phyloP scores from a whole-genome alignment of 2,113 vertebrate genomes.

The Osmerus eperlanus region DNA sequence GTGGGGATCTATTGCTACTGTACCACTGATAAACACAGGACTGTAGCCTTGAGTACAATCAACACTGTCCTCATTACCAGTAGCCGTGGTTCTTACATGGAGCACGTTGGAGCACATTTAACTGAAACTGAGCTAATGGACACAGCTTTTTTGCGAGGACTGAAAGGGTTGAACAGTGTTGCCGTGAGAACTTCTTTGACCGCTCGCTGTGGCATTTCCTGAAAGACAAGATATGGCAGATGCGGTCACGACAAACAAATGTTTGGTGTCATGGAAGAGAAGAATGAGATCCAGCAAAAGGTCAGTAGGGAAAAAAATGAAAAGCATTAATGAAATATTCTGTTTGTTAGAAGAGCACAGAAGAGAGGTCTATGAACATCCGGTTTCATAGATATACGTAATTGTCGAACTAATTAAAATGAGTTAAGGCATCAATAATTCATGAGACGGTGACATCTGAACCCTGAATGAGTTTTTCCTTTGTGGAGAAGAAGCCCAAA shows the following conservation, averaged over 20 bases:
- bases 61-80: too few species aligned
- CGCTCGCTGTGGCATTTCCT: not conserved
- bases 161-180: too few species aligned
- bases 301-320: conserved; percentile 37
- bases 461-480: conserved; percentile 7
- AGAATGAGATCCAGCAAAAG: conserved; percentile 43
- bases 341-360: conserved; percentile 15
- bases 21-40: too few species aligned
- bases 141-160: too few species aligned
- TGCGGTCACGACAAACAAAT: conserved; percentile 16
- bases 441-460: conserved; percentile 27
- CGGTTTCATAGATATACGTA: conserved; percentile 39
- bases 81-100: too few species aligned
- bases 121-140: too few species aligned
- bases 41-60: too few species aligned
- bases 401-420: conserved; percentile 37
- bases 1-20: too few species aligned
- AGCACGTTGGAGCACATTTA: too few species aligned
- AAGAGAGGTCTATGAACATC: too few species aligned
- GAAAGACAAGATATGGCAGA: conserved; percentile 3
- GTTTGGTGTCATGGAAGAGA: conserved; percentile 20
- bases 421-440: conserved; percentile 49
- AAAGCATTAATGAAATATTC: conserved; percentile 35
- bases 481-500: not conserved
- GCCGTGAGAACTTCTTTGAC: too few species aligned